Evolutionary conservation across 2,888 invertebrate species (phyloP).

Genomic region (Nesidiocoris tenuis): DNA sequence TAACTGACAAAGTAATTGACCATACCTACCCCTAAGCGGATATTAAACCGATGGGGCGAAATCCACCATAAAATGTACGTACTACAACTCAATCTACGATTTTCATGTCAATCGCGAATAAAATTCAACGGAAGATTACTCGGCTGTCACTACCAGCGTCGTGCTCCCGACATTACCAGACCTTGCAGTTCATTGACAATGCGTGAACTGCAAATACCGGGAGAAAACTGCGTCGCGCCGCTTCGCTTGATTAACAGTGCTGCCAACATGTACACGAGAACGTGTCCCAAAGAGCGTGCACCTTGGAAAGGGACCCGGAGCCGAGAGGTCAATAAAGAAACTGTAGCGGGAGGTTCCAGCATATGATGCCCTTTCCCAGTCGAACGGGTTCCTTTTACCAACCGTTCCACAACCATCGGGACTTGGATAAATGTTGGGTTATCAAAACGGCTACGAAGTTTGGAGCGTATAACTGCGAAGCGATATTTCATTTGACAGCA

Average conservation of each 20-base stretch:
- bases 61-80: too few relatives aligned
- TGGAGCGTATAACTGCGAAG: neutral
- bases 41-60: too few relatives aligned
- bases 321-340: neutral
- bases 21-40: too few relatives aligned
- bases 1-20: too few relatives aligned
- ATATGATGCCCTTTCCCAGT: neutral
- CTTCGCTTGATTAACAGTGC: neutral
- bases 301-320: neutral
- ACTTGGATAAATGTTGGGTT: neutral
- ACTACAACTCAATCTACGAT: too few relatives aligned
- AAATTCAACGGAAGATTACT: too few relatives aligned
- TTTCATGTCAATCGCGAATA: too few relatives aligned
- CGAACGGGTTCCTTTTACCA: neutral
- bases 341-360: neutral
- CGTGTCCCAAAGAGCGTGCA: neutral
- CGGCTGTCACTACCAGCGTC: neutral
- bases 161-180: neutral
- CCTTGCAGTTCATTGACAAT: neutral
- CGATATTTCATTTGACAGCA: neutral
- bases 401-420: neutral
- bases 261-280: neutral
- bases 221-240: neutral
- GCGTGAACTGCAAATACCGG: neutral
- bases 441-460: neutral